These are phyloP conservation scores for Heliconius cydno DNA, from an alignment of 2,888 invertebrate species.

Conservation along the genomic window DNA sequence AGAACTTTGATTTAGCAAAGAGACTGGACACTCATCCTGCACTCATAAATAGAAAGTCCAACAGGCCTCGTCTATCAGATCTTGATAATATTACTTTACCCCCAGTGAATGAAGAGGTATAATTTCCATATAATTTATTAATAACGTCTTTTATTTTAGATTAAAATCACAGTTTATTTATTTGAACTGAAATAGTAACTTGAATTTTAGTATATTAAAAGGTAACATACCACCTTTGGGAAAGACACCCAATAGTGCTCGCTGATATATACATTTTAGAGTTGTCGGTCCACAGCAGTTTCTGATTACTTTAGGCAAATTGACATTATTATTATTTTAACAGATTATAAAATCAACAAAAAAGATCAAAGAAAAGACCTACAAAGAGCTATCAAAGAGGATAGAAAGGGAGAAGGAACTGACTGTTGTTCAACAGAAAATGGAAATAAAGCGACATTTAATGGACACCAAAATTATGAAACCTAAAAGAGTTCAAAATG, in stretches of 20 bases:
- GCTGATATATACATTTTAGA: too few species aligned
- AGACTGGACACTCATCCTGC: constrained; percentile 89
- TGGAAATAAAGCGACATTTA: constrained; percentile 88
- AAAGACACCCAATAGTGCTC: too few species aligned
- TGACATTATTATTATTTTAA: constrained; percentile 11
- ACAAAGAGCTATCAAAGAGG: constrained; percentile 89
- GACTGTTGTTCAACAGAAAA: constrained; percentile 89
- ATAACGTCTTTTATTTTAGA: too few species aligned
- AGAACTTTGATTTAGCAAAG: constrained; percentile 87
- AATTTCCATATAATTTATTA: not conserved
- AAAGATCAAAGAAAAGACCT: constrained; percentile 85
- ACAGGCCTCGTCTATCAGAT: constrained; percentile 86
- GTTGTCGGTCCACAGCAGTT: too few species aligned
- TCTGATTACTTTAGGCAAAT: too few species aligned
- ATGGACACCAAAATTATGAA: constrained; percentile 86
- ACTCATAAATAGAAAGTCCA: constrained; percentile 86
- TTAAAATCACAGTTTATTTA: too few species aligned
- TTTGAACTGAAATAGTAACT: too few species aligned
- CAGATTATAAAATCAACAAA: constrained; percentile 78
- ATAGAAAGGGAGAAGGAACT: constrained; percentile 90
- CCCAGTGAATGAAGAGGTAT: constrained; percentile 81
- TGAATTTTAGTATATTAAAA: too few species aligned
- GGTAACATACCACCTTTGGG: too few species aligned
- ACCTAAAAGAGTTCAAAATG: constrained; percentile 86
- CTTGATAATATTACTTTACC: constrained; percentile 83